Percentiles rank a stretch among this genome's conserved stretches.
These are phyloP conservation scores for Isurus oxyrinchus DNA, from an alignment of 2,113 vertebrate species.

Conservation along the genomic window DNA sequence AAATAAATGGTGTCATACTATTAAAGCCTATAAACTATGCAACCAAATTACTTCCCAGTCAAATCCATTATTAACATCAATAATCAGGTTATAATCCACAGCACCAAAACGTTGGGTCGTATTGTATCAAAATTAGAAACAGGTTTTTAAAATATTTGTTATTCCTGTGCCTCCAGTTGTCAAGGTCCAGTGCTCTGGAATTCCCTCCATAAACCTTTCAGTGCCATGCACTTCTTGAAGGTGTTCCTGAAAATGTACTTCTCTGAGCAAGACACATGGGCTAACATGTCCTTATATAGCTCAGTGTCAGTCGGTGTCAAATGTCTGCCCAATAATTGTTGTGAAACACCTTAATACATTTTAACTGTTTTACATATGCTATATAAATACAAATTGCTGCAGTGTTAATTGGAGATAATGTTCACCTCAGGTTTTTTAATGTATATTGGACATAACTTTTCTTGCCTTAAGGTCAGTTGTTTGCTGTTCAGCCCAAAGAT, in stretches of 20 bases:
- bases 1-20: too few species aligned
- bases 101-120: background rate
- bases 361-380: too few species aligned
- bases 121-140: background rate
- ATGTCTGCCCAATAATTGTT: background rate
- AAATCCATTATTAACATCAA: background rate
- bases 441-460: background rate
- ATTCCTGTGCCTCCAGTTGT: background rate
- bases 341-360: background rate
- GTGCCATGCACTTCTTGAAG: background rate
- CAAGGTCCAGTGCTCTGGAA: background rate
- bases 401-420: background rate
- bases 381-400: background rate
- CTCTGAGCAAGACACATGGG: background rate
- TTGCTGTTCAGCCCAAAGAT: background rate
- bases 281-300: background rate
- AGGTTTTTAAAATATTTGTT: background rate
- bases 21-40: background rate
- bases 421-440: background rate
- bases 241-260: background rate
- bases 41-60: background rate
- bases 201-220: background rate
- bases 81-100: background rate
- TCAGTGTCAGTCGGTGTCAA: background rate
- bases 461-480: background rate